phyloP scores from a whole-genome alignment of 2,113 vertebrate genomes.

The Heterochromis multidens region DNA sequence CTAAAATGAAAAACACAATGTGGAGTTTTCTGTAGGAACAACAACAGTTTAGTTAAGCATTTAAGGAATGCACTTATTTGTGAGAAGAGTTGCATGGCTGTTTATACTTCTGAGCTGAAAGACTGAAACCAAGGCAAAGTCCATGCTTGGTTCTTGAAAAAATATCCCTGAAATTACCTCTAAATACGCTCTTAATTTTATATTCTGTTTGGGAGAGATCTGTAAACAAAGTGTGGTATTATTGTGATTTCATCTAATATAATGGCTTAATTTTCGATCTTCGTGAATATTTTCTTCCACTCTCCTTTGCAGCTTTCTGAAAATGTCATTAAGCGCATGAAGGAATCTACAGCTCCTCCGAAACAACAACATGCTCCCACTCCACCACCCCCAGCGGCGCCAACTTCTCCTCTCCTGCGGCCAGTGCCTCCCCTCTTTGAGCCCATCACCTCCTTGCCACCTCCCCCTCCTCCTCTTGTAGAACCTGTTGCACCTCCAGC shows the following conservation, averaged over 20 bases:
- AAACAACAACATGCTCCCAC: slow-evolving; percentile 3
- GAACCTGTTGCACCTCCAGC: slow-evolving; percentile 34
- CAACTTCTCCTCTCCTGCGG: slow-evolving; percentile 34
- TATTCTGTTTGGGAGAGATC: not conserved
- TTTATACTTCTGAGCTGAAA: not conserved
- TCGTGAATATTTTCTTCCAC: not conserved
- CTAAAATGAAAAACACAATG: not conserved
- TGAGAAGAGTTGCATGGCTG: not conserved
- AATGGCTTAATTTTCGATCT: not conserved
- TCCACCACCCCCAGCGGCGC: not conserved
- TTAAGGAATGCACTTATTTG: not conserved
- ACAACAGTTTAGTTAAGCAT: not conserved
- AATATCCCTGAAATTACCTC: not conserved
- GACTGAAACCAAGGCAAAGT: not conserved
- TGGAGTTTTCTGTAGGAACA: not conserved
- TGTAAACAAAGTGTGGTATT: not conserved
- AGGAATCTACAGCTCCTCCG: slow-evolving; percentile 77
- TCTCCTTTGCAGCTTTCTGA: slow-evolving; percentile 84
- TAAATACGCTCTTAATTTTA: not conserved
- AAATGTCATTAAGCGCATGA: slow-evolving; percentile 94
- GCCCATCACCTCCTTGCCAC: slow-evolving; percentile 52
- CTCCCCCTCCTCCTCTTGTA: slow-evolving; percentile 20
- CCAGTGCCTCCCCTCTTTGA: slow-evolving; percentile 55
- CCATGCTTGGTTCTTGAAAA: not conserved
- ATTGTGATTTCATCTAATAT: not conserved